Base-by-base conservation (phyloP, 2,113 vertebrate species). In the Dascyllus trimaculatus region DNA sequence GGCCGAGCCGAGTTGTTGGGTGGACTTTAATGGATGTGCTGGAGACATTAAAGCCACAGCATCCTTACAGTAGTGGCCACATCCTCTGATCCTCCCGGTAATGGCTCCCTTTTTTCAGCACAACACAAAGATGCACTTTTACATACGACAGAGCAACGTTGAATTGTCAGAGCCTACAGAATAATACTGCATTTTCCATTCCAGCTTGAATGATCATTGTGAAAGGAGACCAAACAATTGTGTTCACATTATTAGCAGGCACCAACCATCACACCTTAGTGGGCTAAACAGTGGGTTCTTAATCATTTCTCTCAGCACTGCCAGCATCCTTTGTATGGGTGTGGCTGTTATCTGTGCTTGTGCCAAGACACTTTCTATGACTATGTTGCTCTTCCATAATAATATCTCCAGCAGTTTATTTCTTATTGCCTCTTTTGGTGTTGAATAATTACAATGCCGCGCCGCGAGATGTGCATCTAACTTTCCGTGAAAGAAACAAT, bases 21-120 rank as follows among this genome's bases (percentile, higher is more conserved):
- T 75, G 60, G 51, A 78, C 58, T 65, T 67, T 79, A 82, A 82
- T 78, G 61, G 72, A 60, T 72, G 24, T 62, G 52, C 51, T 69
- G 22, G 68, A 26, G 11, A 80, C 74, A 85, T 82, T 69, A 81
- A 78, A 61, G 60, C 25, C 48, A 76, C 67, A 81, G 60, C 63
- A 84, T 67, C 79, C 58, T 71, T 43, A 71, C 24, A 63, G 38
- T 25, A 18, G 7, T 45, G 14, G 48, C 43, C 78, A 46, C 56
- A 75, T 75, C 62, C 46, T 81, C 63, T 64, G 49, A 73, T 75
- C 45, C 53, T 53, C 22, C 24, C 19, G 24, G 15, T 75, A 78
- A 84, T 71, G 45, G 40, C 35, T 56, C 5, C 2, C n/a, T 29
- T 35, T 61, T 77, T 71, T 77, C 54, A 68, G 6, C 22, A 56